Base-by-base conservation (phyloP, 2,113 vertebrate species). In the Phylloscopus trochiloides region DNA sequence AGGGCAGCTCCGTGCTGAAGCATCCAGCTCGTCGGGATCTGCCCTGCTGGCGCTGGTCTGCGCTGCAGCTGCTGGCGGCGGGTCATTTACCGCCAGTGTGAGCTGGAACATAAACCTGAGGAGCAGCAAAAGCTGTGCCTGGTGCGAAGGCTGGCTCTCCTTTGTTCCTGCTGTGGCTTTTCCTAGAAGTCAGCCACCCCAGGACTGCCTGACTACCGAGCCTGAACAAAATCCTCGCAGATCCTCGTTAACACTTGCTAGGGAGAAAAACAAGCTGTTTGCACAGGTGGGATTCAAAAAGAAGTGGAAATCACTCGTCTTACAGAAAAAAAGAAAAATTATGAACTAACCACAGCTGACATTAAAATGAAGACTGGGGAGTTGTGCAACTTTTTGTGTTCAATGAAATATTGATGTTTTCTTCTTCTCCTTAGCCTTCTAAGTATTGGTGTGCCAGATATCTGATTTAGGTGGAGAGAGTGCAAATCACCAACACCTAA, bases 131-230 rank as follows among this genome's bases (percentile, higher is more conserved):
- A 66, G 43, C 51, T 55, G 67, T 31, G 78, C 26, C 85, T 82
- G 50, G n/a, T 57, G 62, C 9, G 3, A 50, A 3, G 92, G 88
- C 74, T 73, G 88, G 14, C 61, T 88, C 75, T 50, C 2, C 0
- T 52, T 86, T 51, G 26, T 9, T 78, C 73, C 70, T 59, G 51
- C 61, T 24, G 31, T 10, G 85, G 32, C 54, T 92, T 90, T 95
- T 92, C 92, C 96, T 93, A 88, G 74, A 88, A 92, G 86, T 62
- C 94, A 86, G 34, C 19, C 62, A 25, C 78, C 58, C 50, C 74
- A 45, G 58, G 81, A 40, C 77, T 93, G 85, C 77, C 74, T 59
- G 70, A 14, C 61, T 61, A 20, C 70, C 25, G 50, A 94, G 74
- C 70, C 71, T 62, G 75, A 62, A 6, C 36, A 62, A 65, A 42